phyloP scores from a whole-genome alignment of 2,113 vertebrate genomes.

The Pluvianellus socialis region DNA sequence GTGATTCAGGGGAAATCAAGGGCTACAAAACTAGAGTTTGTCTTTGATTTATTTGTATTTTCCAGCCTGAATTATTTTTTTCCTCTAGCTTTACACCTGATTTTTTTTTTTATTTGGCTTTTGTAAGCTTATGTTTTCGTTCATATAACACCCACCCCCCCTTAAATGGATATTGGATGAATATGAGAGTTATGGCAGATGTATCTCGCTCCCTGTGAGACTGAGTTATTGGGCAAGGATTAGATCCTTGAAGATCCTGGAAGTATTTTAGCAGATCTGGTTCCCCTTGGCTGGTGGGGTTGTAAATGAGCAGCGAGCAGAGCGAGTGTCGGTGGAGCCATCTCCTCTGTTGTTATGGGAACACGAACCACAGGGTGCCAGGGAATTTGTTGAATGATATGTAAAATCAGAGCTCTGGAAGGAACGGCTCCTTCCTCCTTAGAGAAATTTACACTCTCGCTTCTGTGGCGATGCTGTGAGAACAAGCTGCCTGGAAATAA shows the following conservation, averaged over 20 bases:
- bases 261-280: background rate
- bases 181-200: background rate
- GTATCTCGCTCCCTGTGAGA: background rate
- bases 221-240: background rate
- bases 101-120: background rate
- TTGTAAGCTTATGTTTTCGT: background rate
- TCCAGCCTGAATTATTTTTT: background rate
- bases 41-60: background rate
- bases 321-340: background rate
- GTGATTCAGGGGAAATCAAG: background rate
- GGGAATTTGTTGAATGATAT: background rate
- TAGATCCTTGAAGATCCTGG: background rate
- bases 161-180: background rate
- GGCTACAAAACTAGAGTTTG: background rate
- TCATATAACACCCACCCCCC: background rate
- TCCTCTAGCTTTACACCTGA: background rate
- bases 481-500: background rate
- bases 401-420: background rate
- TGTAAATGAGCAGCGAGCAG: background rate
- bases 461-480: background rate
- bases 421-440: background rate
- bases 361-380: background rate
- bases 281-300: background rate
- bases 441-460: background rate
- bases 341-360: slow-evolving; percentile 27